Conservation (phyloP, 2,113 vertebrate genomes). For the Eptesicus fuscus region DNA sequence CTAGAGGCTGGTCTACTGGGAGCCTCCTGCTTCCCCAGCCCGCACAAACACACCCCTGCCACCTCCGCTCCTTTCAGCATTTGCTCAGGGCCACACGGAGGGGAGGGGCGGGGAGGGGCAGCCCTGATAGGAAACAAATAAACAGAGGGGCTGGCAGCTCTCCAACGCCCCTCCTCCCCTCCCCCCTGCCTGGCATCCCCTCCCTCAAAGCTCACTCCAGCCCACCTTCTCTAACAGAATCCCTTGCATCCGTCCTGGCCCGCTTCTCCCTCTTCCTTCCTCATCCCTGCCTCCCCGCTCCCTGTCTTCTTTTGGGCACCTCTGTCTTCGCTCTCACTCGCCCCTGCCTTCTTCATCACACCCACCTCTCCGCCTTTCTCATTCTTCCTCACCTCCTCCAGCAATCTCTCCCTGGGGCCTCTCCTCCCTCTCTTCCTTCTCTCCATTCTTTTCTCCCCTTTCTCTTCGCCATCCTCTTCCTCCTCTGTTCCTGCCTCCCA, state of each 20-base stretch:
- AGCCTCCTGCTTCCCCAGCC: not conserved
- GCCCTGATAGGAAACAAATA: not conserved
- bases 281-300: not conserved
- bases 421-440: not conserved
- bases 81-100: not conserved
- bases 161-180: not conserved
- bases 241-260: not conserved
- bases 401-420: not conserved
- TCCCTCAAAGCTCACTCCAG: not conserved
- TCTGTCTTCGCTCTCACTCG: not conserved
- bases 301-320: not conserved
- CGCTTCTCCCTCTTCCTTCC: not conserved
- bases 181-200: not conserved
- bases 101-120: not conserved
- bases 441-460: not conserved
- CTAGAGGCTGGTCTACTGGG: not conserved
- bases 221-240: too few relatives aligned
- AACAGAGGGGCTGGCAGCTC: not conserved
- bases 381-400: not conserved
- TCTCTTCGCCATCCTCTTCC: not conserved
- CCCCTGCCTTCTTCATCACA: not conserved
- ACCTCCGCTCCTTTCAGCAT: not conserved
- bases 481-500: not conserved
- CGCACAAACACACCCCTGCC: not conserved
- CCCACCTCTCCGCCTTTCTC: not conserved